Base-by-base conservation (phyloP, 2,888 invertebrate species). In the Eretmocerus hayati region DNA sequence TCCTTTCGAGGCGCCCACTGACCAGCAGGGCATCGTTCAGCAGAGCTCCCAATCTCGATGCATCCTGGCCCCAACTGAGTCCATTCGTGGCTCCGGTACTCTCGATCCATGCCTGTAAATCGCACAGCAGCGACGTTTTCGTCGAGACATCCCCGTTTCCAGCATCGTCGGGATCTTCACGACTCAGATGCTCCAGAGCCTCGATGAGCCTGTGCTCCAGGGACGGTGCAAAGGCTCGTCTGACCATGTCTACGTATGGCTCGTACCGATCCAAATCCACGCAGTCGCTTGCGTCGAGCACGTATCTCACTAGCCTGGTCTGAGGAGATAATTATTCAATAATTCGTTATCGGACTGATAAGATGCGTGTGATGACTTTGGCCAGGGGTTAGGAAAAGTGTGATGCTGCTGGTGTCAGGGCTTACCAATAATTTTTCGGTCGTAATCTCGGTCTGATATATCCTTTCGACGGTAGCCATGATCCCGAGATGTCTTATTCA, bases 11-110 rank as follows among this genome's bases (percentile, higher is more conserved):
- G 22, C 65, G 57, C 15, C 59, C 63, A 40, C 61, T 60, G 35
- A 63, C 39, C 22, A 60, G 49, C n/a, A 63, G 44, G 5, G 66
- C 59, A 43, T 67, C 58, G 40, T 62, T 35, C 37, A 69, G 6
- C 26, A 26, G 8, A 26, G 6, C 8, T 11, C 8, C 6, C 26
- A 26, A 26, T 6, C 26, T 11, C 8, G 6, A 6, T 11, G 11
- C 11, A 6, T 11, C 11, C 26, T 26, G 26, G n/a, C n/a, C n/a
- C n/a, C n/a, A n/a, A n/a, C n/a, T n/a, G 26, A 26, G 11, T 6
- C 26, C 11, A 6, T 26, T 6, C 8, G 11, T 26, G 8, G 26
- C 26, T 11, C 6, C 59, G 33, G 63, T 57, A 38, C 58, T 58
- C 23, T 58, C 16, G 21, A 56, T 19, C 1, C 52, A 50, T 33